phyloP scores from a whole-genome alignment of 2,797 vertebrate species.

The Erpetoichthys calabaricus region DNA sequence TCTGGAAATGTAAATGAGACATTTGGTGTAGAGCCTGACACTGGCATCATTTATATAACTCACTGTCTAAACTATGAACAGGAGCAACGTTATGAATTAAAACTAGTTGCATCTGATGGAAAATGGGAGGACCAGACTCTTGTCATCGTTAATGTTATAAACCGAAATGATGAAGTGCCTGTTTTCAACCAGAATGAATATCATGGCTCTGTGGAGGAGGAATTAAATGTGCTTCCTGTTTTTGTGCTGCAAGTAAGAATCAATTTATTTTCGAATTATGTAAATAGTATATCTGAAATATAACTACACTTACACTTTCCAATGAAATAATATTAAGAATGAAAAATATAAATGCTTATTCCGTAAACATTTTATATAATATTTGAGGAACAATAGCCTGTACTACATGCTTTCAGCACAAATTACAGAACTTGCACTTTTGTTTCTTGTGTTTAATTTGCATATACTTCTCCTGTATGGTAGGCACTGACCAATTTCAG shows the following conservation, averaged over 20 bases:
- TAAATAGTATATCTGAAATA: too few species aligned
- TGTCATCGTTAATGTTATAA: slow-evolving; percentile 57
- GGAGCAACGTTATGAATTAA: slow-evolving; percentile 56
- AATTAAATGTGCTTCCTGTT: slow-evolving; percentile 56
- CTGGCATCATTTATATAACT: slow-evolving; percentile 62
- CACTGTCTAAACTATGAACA: slow-evolving; percentile 71
- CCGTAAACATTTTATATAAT: too few species aligned
- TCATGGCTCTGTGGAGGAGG: slow-evolving; percentile 55
- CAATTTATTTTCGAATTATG: neutral
- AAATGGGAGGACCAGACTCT: slow-evolving; percentile 80
- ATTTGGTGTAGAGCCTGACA: slow-evolving; percentile 73
- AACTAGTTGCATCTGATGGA: slow-evolving; percentile 72
- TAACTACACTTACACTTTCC: too few species aligned
- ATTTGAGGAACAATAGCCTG: too few species aligned
- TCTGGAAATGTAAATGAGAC: slow-evolving; percentile 64
- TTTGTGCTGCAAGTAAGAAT: slow-evolving; percentile 59
- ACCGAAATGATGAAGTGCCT: slow-evolving; percentile 74
- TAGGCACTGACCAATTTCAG: too few species aligned
- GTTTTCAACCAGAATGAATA: slow-evolving; percentile 67
- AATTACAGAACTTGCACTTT: too few species aligned
- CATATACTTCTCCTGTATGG: too few species aligned
- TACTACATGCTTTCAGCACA: too few species aligned
- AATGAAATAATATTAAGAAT: too few species aligned
- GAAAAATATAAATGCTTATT: too few species aligned
- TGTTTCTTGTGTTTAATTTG: too few species aligned